Conservation (phyloP, 2,113 vertebrate species). For the Centrocercus urophasianus region DNA sequence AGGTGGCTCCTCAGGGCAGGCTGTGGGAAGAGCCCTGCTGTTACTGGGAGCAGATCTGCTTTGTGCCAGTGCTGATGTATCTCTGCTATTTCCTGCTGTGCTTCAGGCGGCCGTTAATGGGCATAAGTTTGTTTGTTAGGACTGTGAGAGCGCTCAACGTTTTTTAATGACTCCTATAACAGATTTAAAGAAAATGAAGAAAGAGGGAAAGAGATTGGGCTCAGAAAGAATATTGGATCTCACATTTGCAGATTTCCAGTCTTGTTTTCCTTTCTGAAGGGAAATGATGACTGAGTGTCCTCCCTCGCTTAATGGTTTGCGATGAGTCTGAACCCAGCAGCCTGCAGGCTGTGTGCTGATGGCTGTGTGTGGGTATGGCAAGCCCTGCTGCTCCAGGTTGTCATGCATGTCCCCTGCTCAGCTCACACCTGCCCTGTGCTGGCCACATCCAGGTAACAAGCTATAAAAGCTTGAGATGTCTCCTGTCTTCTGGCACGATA, state of each 20-base stretch:
- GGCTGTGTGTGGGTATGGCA: neutral
- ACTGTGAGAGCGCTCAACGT: accelerated
- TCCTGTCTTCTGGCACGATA: conserved; percentile 15
- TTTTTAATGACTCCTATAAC: neutral
- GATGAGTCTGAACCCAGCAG: neutral
- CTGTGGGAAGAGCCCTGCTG: neutral
- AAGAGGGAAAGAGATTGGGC: neutral
- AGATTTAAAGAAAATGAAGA: neutral
- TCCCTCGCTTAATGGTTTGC: neutral
- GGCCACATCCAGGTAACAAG: neutral
- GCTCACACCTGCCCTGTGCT: neutral
- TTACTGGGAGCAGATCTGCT: neutral
- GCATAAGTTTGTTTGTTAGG: neutral
- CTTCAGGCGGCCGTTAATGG: neutral
- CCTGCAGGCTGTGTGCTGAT: no score
- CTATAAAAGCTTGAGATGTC: neutral
- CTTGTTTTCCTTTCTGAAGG: neutral
- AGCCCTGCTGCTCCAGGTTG: neutral
- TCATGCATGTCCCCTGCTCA: neutral
- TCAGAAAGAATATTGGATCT: neutral
- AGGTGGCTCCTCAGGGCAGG: accelerated
- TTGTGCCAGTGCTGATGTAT: neutral
- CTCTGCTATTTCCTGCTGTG: neutral
- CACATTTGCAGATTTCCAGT: neutral
- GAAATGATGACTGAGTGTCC: neutral